Evolutionary conservation across 2,113 vertebrate genomes (phyloP).

Genomic region (Crotalus helleri): DNA sequence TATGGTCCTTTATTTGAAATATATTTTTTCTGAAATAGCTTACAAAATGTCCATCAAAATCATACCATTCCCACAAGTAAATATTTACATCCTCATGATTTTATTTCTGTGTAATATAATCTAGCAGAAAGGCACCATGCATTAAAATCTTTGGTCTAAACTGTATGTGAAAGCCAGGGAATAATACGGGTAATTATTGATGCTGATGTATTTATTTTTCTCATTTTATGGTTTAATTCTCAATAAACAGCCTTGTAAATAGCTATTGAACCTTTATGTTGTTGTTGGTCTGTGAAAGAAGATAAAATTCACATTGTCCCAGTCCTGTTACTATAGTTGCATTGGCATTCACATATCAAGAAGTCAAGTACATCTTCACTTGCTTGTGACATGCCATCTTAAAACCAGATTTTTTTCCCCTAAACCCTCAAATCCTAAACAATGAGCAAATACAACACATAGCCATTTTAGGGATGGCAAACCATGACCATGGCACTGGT

Average conservation of each 20-base stretch:
- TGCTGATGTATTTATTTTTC: slow-evolving; percentile 15
- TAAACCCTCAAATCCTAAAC: not conserved
- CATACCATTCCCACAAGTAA: not conserved
- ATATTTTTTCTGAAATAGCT: not conserved
- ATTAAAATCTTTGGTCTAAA: not conserved
- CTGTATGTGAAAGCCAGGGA: not conserved
- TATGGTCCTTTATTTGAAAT: not conserved
- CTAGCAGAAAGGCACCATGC: not conserved
- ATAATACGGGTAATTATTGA: not conserved
- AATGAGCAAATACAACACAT: slow-evolving; percentile 32
- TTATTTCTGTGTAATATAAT: not conserved
- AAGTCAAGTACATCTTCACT: not conserved
- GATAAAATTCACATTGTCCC: not conserved
- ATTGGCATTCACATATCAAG: not conserved
- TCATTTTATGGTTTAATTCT: slow-evolving; percentile 12
- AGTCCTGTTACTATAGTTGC: slow-evolving; percentile 2
- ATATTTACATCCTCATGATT: not conserved
- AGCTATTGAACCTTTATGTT: not conserved
- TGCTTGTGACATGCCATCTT: not conserved
- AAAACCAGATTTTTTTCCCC: slow-evolving; percentile 27
- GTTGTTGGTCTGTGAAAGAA: not conserved
- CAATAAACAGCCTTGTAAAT: accelerated
- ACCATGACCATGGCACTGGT: slow-evolving; percentile 46
- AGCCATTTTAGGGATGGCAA: slow-evolving; percentile 8
- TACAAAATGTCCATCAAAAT: not conserved